A percentile compares a stretch with the other conserved stretches of the same genome.
Conservation (phyloP, 2,797 vertebrate genomes). For the Chelon auratus region DNA sequence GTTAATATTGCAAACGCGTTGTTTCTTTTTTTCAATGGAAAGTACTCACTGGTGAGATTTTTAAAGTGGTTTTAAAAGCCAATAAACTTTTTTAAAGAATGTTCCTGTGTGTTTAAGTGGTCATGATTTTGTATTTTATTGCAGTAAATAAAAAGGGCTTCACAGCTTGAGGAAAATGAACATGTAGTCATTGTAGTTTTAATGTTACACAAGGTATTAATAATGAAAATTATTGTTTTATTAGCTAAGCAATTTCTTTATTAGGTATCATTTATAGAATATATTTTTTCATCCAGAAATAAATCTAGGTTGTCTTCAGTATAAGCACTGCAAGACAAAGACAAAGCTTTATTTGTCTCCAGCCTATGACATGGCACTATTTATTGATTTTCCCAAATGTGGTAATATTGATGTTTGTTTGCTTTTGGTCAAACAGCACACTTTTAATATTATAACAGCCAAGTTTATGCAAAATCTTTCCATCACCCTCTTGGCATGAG, state of each 20-base stretch:
- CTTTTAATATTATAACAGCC: constrained; percentile 47
- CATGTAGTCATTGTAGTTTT: constrained; percentile 12
- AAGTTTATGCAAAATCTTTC: constrained; percentile 56
- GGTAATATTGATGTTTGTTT: constrained; percentile 29
- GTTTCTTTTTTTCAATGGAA: constrained; percentile 97
- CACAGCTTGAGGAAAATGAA: constrained; percentile 5
- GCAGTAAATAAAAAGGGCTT: constrained; percentile 28
- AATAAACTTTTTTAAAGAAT: constrained; percentile 96
- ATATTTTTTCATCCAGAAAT: background rate
- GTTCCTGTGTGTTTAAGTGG: constrained; percentile 35
- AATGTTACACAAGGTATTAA: background rate
- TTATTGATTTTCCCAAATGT: constrained; percentile 29
- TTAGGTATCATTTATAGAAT: background rate
- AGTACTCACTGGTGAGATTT: constrained; percentile 99
- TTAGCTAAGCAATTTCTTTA: background rate
- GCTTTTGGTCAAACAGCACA: constrained; percentile 32
- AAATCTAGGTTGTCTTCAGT: background rate
- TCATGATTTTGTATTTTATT: constrained; percentile 47
- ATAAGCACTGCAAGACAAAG: constrained; percentile 7
- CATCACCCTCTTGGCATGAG: constrained; percentile 53
- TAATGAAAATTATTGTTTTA: background rate
- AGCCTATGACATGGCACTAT: constrained; percentile 4
- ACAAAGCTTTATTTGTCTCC: background rate
- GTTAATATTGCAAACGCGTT: constrained; percentile 96
- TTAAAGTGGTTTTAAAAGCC: constrained; percentile 99